Evolutionary conservation across 2,113 vertebrate genomes (phyloP).

Genomic region (Lepidothrix coronata): DNA sequence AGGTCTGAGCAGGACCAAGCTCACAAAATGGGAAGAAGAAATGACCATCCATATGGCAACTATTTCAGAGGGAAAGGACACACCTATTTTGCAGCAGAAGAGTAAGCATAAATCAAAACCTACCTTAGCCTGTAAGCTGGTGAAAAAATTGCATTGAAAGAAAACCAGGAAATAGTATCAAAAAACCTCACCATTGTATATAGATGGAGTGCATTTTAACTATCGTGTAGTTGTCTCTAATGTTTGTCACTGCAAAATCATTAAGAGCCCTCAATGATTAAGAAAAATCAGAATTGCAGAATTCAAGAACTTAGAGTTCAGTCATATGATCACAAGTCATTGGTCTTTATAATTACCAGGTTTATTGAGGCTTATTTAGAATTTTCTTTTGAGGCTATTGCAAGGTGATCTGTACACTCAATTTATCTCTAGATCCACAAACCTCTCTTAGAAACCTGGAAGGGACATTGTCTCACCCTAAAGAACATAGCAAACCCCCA

Average conservation of each 20-base stretch:
- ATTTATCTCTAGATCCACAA: background rate
- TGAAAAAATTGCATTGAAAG: background rate
- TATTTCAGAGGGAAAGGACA: constrained; percentile 19
- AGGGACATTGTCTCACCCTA: background rate
- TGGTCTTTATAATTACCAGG: background rate
- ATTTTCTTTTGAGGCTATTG: background rate
- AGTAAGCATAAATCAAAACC: constrained; percentile 68
- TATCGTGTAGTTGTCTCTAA: background rate
- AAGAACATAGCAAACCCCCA: background rate
- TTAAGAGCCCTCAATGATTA: background rate
- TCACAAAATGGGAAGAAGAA: constrained; percentile 65
- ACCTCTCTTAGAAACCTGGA: background rate
- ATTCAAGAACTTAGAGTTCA: background rate
- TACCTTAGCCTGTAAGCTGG: background rate
- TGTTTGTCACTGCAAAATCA: background rate
- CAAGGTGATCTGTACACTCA: background rate
- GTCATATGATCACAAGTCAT: background rate
- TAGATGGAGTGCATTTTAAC: background rate
- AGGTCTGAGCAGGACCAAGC: constrained; percentile 38
- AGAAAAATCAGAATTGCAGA: background rate
- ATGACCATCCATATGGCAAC: background rate
- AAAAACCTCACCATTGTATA: background rate
- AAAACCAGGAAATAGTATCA: background rate
- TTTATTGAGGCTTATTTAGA: background rate
- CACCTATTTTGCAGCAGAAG: constrained; percentile 56